Evolutionary conservation across 2,797 vertebrate genomes (phyloP).

Genomic region (Podargus strigoides): DNA sequence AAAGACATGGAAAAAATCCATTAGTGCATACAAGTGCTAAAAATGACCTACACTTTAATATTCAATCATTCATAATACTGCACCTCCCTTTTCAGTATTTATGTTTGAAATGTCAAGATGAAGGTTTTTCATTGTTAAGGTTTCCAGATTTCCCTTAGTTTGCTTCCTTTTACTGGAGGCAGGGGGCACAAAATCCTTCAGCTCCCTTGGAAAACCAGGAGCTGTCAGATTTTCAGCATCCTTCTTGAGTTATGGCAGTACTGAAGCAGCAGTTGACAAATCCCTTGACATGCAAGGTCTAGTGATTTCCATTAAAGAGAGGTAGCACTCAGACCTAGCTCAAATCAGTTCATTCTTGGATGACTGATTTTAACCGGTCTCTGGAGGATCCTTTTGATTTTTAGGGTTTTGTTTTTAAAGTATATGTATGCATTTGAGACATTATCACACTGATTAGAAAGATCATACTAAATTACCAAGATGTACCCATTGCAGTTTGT

Average conservation of each 20-base stretch:
- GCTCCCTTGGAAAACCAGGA: background rate
- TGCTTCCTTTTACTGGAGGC: background rate
- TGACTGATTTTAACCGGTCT: background rate
- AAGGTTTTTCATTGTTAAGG: background rate
- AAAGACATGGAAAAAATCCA: background rate
- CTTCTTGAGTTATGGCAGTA: background rate
- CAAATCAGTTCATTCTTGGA: background rate
- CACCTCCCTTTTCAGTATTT: background rate
- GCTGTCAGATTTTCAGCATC: background rate
- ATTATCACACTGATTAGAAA: background rate
- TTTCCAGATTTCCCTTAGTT: background rate
- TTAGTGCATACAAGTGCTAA: background rate
- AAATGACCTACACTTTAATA: background rate
- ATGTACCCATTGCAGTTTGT: fast-evolving
- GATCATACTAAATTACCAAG: background rate
- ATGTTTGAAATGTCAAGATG: background rate
- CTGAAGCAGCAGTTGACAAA: background rate
- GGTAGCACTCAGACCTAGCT: background rate
- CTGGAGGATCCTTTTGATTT: background rate
- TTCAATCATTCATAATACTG: background rate
- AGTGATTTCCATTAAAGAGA: background rate
- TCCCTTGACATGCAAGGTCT: background rate
- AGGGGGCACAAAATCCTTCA: background rate
- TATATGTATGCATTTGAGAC: background rate
- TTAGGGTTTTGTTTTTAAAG: background rate